Percentiles rank a stretch among this genome's conserved stretches.
These are phyloP conservation scores for fruit fly (Drosophila melanogaster) DNA, from an alignment of 1,140 invertebrate genomes.

Conservation along the genomic window DNA sequence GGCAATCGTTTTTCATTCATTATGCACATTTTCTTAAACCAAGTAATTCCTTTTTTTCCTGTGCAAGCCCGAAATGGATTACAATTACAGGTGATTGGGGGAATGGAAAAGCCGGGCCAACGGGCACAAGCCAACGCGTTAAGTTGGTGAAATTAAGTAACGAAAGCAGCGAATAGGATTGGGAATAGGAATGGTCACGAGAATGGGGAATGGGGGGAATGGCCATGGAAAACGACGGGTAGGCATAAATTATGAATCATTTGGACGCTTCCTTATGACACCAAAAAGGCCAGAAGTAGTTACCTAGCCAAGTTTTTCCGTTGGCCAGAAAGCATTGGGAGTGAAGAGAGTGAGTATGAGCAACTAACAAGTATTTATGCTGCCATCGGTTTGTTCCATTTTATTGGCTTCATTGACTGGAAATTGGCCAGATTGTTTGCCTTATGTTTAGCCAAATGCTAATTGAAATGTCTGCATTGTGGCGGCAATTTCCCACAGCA, in stretches of 20 bases:
- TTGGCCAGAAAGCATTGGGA: slow-evolving; percentile 18
- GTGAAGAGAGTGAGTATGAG: slow-evolving; percentile 48
- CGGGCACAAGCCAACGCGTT: slow-evolving; percentile 61
- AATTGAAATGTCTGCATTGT: slow-evolving; percentile 58
- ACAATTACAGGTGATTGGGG: slow-evolving; percentile 3
- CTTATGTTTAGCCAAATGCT: slow-evolving; percentile 60
- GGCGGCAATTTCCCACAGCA: slow-evolving; percentile 21
- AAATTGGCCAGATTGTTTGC: slow-evolving; percentile 45
- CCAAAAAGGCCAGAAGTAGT: slow-evolving; percentile 56
- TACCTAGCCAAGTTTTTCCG: slow-evolving; percentile 19
- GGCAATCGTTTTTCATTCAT: too few species aligned
- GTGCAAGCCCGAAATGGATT: slow-evolving; percentile 55
- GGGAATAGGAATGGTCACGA: slow-evolving; percentile 42
- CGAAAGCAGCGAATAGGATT: slow-evolving; percentile 74
- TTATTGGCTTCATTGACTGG: slow-evolving; percentile 55
- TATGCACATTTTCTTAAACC: not conserved
- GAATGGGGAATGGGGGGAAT: slow-evolving; percentile 18
- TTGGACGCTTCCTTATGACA: slow-evolving; percentile 84
- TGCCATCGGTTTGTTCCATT: slow-evolving; percentile 40
- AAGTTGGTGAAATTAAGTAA: slow-evolving; percentile 78
- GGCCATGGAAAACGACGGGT: slow-evolving; percentile 35
- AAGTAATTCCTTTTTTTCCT: not conserved
- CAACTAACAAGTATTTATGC: slow-evolving; percentile 79
- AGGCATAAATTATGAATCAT: slow-evolving; percentile 84
- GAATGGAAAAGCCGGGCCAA: slow-evolving; percentile 5